Base-by-base conservation (phyloP, 2,888 invertebrate species). In the Autographa gamma region DNA sequence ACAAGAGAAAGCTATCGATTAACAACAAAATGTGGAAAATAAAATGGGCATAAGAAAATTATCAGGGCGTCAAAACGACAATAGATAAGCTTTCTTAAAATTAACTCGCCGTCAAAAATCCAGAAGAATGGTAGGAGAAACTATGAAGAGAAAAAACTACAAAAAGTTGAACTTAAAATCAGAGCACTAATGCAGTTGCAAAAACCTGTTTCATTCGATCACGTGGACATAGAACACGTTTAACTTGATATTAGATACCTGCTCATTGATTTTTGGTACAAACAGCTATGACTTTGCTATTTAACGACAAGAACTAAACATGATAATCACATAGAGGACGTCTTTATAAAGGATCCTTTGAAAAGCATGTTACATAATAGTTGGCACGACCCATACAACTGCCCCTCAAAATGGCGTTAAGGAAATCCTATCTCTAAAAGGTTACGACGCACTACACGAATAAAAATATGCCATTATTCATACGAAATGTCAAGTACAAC, bases 401-500 rank as follows among this genome's bases (percentile, higher is more conserved):
- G 69, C 79, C 75, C 69, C 77, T 66, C 56, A 76, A 80, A 82
- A 85, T 71, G 82, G 79, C 73, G 70, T 82, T 71, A 77, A 81
- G 81, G 82, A 83, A 86, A 83, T 86, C 84, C 88, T 86, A 79
- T 82, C 80, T 83, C 69, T 80, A 79, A 85, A 85, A 85, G 82
- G 82, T 82, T 82, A 81, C 80, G 74, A 79, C 73, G 81, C 79
- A 83, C 80, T 82, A 86, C 79, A 83, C 73, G 83, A 81, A 84
- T 84, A 86, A 85, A 85, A 84, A 83, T 83, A 81, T 78, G 74
- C 79, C 76, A 87, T 86, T 86, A 88, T 86, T 90, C 87, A 88
- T 87, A 87, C 73, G 85, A 88, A 90, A 90, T 85, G 89, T 86
- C 89, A 86, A 87, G 88, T 59, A 77, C 70, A 19, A 82, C 77